These are phyloP conservation scores for Parochlus steinenii DNA, from an alignment of 2,888 invertebrate species.

Conservation along the genomic window DNA sequence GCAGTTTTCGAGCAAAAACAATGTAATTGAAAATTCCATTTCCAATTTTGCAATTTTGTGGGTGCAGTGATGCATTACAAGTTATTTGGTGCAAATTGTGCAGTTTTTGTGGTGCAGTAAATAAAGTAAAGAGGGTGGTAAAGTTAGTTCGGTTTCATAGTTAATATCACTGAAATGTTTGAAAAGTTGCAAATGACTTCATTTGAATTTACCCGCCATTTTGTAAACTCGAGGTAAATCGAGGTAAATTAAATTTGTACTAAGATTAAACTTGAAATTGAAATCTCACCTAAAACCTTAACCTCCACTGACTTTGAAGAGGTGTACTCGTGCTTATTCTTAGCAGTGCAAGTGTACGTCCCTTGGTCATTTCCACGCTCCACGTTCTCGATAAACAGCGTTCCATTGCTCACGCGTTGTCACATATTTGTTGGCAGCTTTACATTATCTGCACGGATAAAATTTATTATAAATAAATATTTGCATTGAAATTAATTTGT, in stretches of 20 bases:
- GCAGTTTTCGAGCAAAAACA: not conserved
- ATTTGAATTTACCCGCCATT: too few relatives aligned
- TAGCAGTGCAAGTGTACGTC: constrained; percentile 77
- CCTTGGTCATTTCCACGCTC: constrained; percentile 73
- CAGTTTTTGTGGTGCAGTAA: not conserved
- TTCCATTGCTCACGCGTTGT: constrained; percentile 73
- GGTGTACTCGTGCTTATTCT: constrained; percentile 62
- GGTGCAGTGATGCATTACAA: too few relatives aligned
- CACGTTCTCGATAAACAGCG: constrained; percentile 66
- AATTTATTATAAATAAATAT: not conserved
- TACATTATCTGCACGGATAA: constrained; percentile 44
- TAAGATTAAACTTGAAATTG: constrained; percentile 1
- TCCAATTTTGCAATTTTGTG: not conserved
- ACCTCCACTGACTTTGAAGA: constrained; percentile 57
- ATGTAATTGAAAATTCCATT: not conserved
- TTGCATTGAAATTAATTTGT: not conserved
- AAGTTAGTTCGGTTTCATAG: too few relatives aligned
- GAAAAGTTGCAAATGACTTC: too few relatives aligned
- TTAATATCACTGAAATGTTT: too few relatives aligned
- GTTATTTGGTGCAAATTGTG: too few relatives aligned
- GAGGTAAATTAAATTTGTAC: not conserved
- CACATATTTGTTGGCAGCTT: constrained; percentile 68
- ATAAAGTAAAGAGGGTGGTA: too few relatives aligned
- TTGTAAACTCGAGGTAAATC: not conserved
- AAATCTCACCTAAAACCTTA: constrained; percentile 45